Percentiles rank a stretch among this genome's conserved stretches.
These are phyloP conservation scores for Psittacula derbiana DNA, from an alignment of 2,797 vertebrate species.

Conservation along the genomic window DNA sequence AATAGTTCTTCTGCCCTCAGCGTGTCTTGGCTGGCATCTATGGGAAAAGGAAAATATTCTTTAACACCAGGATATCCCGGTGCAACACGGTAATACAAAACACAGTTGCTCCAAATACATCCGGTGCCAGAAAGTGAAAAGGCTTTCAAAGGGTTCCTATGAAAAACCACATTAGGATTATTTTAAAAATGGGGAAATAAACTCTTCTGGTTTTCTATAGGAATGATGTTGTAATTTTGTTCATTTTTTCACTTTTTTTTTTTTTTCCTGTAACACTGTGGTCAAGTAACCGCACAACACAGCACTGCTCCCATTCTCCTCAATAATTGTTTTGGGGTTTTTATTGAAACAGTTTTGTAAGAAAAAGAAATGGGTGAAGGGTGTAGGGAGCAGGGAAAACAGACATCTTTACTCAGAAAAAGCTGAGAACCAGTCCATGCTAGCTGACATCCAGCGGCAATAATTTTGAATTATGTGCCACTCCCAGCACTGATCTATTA, in stretches of 20 bases:
- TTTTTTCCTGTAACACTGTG: neutral
- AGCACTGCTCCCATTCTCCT: neutral
- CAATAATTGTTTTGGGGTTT: neutral
- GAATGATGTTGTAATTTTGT: neutral
- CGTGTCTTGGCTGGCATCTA: neutral
- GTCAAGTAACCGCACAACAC: neutral
- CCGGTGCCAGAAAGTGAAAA: conserved; percentile 1
- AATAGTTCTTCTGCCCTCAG: neutral
- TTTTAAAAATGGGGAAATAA: neutral
- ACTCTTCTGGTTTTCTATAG: neutral
- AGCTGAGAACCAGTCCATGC: neutral
- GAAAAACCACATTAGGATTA: neutral
- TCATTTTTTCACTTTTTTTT: neutral
- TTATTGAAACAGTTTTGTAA: neutral
- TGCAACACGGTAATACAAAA: neutral
- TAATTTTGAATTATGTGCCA: neutral
- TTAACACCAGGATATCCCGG: conserved; percentile 43
- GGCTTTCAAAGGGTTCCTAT: neutral
- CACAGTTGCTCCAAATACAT: neutral
- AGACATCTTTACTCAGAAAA: neutral
- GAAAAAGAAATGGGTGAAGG: neutral
- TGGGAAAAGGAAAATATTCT: conserved; percentile 13
- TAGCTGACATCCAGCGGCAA: neutral
- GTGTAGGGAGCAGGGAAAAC: neutral
- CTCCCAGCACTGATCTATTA: neutral